A percentile compares a stretch with the other conserved stretches of the same genome.
Conservation (phyloP, 2,113 vertebrate species). For the Esox niger region DNA sequence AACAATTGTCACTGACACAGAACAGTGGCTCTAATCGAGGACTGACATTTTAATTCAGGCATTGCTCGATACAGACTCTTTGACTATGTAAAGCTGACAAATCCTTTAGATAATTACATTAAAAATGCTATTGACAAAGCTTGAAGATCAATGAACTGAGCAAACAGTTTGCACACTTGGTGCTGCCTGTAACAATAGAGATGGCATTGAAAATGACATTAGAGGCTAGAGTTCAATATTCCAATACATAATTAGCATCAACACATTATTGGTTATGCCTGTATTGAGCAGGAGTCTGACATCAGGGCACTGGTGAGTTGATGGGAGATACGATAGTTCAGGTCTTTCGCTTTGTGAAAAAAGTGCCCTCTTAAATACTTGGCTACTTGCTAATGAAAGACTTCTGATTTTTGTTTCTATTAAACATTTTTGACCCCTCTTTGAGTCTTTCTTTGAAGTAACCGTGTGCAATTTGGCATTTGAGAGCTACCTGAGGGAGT, state of each 20-base stretch:
- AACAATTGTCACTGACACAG: slow-evolving; percentile 29
- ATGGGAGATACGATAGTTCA: neutral
- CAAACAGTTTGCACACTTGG: neutral
- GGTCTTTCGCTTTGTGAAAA: neutral
- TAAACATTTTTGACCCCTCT: neutral
- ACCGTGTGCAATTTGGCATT: slow-evolving; percentile 3
- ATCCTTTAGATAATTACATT: neutral
- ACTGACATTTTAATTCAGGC: slow-evolving; percentile 22
- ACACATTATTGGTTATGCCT: neutral
- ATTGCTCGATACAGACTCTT: neutral
- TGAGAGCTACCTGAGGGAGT: neutral
- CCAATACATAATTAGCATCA: neutral
- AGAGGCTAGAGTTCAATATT: neutral
- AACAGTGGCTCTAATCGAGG: slow-evolving; percentile 9
- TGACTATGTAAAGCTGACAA: slow-evolving; percentile 5
- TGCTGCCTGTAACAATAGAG: neutral
- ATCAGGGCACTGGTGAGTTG: neutral
- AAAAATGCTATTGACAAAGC: no score
- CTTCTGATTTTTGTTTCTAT: no score
- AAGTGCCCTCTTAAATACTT: neutral
- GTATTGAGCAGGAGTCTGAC: neutral
- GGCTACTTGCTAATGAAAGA: no score
- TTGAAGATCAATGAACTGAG: neutral
- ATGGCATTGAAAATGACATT: neutral
- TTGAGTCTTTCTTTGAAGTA: neutral